Evolutionary conservation across 2,113 vertebrate species (phyloP).

Genomic region (Forbesichthys agassizii): DNA sequence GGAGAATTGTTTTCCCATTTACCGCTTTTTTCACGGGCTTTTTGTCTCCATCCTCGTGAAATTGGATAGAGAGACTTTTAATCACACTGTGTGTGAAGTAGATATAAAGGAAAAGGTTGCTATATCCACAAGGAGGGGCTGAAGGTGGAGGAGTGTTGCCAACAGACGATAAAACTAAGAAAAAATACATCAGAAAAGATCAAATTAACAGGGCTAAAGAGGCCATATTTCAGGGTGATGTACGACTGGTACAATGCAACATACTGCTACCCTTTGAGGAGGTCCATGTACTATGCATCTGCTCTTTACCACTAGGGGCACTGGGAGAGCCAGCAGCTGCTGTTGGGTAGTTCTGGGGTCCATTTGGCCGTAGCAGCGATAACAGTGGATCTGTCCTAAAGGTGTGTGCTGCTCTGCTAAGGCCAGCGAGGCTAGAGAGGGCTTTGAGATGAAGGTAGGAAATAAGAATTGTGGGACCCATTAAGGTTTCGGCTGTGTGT

Average conservation of each 20-base stretch:
- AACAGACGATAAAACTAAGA: constrained; percentile 25
- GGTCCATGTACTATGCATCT: constrained; percentile 53
- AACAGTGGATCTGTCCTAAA: constrained; percentile 11
- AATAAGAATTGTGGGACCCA: constrained; percentile 18
- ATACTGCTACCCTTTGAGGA: constrained; percentile 24
- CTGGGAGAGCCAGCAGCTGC: constrained; percentile 25
- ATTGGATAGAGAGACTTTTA: constrained; percentile 56
- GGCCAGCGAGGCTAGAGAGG: constrained; percentile 13
- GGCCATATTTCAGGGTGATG: constrained; percentile 29
- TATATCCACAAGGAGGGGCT: constrained; percentile 6
- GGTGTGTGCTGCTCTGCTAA: constrained; percentile 13
- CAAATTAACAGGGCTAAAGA: not conserved
- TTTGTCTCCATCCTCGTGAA: constrained; percentile 49
- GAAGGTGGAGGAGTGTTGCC: not conserved
- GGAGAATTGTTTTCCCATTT: constrained; percentile 56
- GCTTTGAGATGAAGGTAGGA: constrained; percentile 17
- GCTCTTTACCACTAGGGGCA: constrained; percentile 13
- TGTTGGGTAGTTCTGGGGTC: constrained; percentile 14
- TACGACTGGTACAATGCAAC: constrained; percentile 36
- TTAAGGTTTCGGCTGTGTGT: constrained; percentile 11
- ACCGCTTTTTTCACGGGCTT: constrained; percentile 35
- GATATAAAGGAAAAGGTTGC: constrained; percentile 28
- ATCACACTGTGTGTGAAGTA: constrained; percentile 46
- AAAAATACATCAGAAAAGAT: not conserved
- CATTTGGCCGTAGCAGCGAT: constrained; percentile 44